phyloP scores from a whole-genome alignment of 2,797 vertebrate species.

The Fundulus diaphanus region DNA sequence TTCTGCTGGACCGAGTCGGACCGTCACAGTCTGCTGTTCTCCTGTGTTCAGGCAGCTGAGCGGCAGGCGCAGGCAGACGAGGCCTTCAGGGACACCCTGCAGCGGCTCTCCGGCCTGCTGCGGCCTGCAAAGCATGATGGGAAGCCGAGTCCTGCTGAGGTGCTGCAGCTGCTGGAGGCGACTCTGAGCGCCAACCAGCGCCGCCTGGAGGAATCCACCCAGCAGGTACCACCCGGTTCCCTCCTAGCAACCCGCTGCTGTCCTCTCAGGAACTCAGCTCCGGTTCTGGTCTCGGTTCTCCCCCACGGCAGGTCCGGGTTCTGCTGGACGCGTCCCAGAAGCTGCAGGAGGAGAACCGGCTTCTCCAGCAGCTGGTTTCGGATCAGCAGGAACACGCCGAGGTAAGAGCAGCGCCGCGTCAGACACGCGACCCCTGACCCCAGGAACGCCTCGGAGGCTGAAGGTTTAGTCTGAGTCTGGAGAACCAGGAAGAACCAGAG shows the following conservation, averaged over 20 bases:
- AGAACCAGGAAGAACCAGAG: too few species aligned
- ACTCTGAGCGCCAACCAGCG: constrained; percentile 21
- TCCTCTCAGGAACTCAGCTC: background rate
- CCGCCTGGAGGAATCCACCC: constrained; percentile 42
- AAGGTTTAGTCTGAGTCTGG: too few species aligned
- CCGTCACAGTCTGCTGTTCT: too few species aligned
- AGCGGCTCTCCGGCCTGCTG: too few species aligned
- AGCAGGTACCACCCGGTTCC: constrained; percentile 31
- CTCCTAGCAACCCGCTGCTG: background rate
- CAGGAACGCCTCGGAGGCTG: too few species aligned
- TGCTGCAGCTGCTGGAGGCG: constrained; percentile 47
- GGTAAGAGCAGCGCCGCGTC: constrained; percentile 19
- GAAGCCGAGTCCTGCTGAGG: constrained; percentile 33
- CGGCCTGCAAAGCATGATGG: constrained; percentile 50
- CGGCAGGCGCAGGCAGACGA: constrained; percentile 15
- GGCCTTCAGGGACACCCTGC: background rate
- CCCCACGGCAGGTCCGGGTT: constrained; percentile 54
- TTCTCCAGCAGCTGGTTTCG: constrained; percentile 36
- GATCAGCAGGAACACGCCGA: constrained; percentile 36
- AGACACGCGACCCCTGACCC: too few species aligned
- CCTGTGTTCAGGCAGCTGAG: constrained; percentile 25
- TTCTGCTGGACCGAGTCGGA: too few species aligned
- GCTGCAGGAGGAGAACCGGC: constrained; percentile 49
- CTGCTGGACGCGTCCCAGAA: constrained; percentile 25
- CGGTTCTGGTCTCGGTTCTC: background rate